Conservation (phyloP, 2,113 vertebrate species). For the Brachyhypopomus occidentalis region DNA sequence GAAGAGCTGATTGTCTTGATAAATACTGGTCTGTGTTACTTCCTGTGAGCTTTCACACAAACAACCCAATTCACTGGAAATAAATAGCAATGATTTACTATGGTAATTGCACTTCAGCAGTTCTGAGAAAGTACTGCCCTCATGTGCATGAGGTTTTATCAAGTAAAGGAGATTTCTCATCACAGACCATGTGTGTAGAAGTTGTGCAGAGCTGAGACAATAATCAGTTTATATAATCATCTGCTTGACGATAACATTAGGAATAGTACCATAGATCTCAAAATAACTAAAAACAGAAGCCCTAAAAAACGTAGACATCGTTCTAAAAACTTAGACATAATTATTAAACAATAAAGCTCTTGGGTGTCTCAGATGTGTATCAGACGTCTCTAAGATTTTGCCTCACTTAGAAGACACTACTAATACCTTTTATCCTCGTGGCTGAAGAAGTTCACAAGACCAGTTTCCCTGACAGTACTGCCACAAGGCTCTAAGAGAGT, state of each 20-base stretch:
- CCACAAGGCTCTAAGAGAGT: neutral
- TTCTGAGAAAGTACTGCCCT: slow-evolving; percentile 8
- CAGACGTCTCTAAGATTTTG: neutral
- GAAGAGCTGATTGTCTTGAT: slow-evolving; percentile 20
- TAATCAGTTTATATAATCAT: neutral
- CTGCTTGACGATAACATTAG: neutral
- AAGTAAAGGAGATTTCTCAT: neutral
- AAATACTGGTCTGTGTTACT: slow-evolving; percentile 32
- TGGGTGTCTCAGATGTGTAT: too few species aligned
- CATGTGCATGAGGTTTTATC: neutral
- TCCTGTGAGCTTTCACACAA: slow-evolving; percentile 21
- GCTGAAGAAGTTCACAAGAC: neutral
- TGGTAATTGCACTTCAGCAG: slow-evolving; percentile 28
- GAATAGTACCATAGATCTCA: neutral
- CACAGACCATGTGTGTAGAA: neutral
- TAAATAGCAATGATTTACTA: neutral
- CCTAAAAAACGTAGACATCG: too few species aligned
- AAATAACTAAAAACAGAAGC: neutral
- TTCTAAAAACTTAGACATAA: neutral
- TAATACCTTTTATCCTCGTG: neutral
- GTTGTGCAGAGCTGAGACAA: neutral
- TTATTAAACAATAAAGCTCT: neutral
- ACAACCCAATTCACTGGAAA: slow-evolving; percentile 15
- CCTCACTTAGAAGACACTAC: neutral
- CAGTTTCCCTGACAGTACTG: neutral